Percentiles rank a stretch among this genome's conserved stretches.
phyloP scores from a whole-genome alignment of 2,797 vertebrate species.

The Mergus octosetaceus region DNA sequence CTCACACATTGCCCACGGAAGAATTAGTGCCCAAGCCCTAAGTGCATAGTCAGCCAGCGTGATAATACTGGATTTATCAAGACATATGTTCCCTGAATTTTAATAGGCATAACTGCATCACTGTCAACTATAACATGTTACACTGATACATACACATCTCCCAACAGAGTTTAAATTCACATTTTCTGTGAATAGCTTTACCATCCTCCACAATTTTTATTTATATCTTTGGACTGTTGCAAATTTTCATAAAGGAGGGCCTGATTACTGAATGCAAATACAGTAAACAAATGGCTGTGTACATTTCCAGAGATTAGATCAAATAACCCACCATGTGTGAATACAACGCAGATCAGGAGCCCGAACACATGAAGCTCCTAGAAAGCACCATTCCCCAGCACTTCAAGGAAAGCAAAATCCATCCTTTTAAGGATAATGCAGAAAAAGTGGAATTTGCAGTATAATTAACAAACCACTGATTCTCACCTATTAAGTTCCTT shows the following conservation, averaged over 20 bases:
- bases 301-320: not conserved
- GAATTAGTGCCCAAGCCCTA: not conserved
- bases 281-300: not conserved
- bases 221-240: not conserved
- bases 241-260: not conserved
- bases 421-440: not conserved
- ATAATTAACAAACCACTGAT: not conserved
- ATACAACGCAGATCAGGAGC: not conserved
- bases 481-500: not conserved
- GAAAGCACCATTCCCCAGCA: not conserved
- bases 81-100: not conserved
- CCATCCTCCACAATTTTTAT: not conserved
- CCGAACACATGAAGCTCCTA: not conserved
- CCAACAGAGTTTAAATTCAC: not conserved
- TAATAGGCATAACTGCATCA: not conserved
- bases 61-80: not conserved
- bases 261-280: not conserved
- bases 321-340: not conserved
- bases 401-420: not conserved
- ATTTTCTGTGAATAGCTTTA: not conserved
- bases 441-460: not conserved
- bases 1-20: not conserved
- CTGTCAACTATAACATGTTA: not conserved
- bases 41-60: not conserved
- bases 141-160: not conserved